Conservation (phyloP, 2,113 vertebrate genomes). For the Hypomesus transpacificus region DNA sequence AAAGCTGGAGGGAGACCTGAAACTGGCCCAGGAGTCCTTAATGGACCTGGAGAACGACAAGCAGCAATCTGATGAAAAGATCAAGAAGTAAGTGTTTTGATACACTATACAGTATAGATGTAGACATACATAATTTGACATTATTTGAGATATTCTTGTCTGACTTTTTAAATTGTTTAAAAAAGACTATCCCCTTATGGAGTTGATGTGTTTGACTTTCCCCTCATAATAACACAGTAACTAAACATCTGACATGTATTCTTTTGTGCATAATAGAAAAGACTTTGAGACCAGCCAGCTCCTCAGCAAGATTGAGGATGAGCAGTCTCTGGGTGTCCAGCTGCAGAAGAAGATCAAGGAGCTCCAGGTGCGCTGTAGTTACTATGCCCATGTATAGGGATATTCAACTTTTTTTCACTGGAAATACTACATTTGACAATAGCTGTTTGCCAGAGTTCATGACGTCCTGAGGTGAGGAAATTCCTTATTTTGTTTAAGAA, state of each 20-base stretch:
- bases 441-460: no score
- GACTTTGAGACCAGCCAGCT: slow-evolving; percentile 48
- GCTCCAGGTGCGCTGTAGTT: slow-evolving; percentile 36
- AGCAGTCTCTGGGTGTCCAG: slow-evolving; percentile 45
- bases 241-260: background rate
- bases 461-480: no score
- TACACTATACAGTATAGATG: no score
- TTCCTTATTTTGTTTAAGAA: no score
- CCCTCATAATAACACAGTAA: background rate
- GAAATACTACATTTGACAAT: no score
- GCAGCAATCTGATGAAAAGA: slow-evolving; percentile 56
- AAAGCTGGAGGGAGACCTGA: slow-evolving; percentile 67
- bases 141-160: no score
- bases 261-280: slow-evolving; percentile 22
- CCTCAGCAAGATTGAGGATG: slow-evolving; percentile 47
- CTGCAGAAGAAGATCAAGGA: slow-evolving; percentile 52
- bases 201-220: background rate
- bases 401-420: no score
- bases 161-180: no score
- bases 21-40: slow-evolving; percentile 62
- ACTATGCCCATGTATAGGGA: no score
- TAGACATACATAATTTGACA: no score
- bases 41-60: slow-evolving; percentile 61
- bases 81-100: slow-evolving; percentile 41
- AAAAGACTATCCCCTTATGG: no score